Evolutionary conservation across 2,113 vertebrate species (phyloP).

Genomic region (mouse (Mus musculus)): GRCm39 chr12:15998501-15999000

Average conservation of each 20-base stretch:
- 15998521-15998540: not conserved
- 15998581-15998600: not conserved
- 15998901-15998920: constrained; percentile 2
- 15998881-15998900: constrained; percentile 44
- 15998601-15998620: not conserved
- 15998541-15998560: not conserved
- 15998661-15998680: not conserved
- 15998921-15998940: not conserved
- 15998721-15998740: no score
- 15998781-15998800: no score
- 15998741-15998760: no score
- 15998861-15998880: constrained; percentile 35
- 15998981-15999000: not conserved
- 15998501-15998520: not conserved
- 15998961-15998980: constrained; percentile 14
- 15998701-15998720: no score
- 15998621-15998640: not conserved
- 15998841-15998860: not conserved
- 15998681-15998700: not conserved
- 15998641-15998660: not conserved
- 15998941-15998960: constrained; percentile 20
- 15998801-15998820: not conserved
- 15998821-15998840: not conserved
- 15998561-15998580: not conserved
- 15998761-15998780: no score